Conservation (phyloP, 2,797 vertebrate species). For the Ptychadena robeensis region DNA sequence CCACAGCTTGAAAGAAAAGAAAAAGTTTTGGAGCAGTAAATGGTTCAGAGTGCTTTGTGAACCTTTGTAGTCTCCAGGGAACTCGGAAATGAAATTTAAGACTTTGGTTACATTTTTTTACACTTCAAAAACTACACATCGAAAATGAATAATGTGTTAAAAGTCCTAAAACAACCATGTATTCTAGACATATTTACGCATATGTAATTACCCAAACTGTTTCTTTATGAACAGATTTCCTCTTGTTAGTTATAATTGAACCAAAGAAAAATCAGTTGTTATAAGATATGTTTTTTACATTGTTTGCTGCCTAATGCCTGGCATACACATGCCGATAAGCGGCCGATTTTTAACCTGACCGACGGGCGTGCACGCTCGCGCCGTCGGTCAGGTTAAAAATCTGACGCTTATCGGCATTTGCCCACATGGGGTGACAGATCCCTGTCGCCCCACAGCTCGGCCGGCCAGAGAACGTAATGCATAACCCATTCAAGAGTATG, state of each 20-base stretch:
- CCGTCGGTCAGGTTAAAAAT: too few species aligned
- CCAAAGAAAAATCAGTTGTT: not conserved
- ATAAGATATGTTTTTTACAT: not conserved
- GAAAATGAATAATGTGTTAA: not conserved
- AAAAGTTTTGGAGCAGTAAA: slow-evolving; percentile 13
- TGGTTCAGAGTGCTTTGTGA: not conserved
- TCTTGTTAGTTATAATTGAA: not conserved
- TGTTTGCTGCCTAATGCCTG: not conserved
- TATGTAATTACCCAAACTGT: too few species aligned
- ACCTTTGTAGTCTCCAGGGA: slow-evolving; percentile 13
- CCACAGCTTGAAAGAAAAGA: slow-evolving; percentile 26
- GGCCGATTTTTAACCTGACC: too few species aligned
- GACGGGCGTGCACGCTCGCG: too few species aligned
- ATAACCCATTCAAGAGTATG: too few species aligned
- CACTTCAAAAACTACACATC: not conserved
- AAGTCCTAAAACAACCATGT: too few species aligned
- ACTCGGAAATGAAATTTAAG: slow-evolving; percentile 7
- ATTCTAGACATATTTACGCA: too few species aligned
- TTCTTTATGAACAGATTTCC: not conserved
- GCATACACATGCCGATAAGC: too few species aligned
- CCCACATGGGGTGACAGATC: too few species aligned
- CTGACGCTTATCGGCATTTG: too few species aligned
- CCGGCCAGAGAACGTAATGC: too few species aligned
- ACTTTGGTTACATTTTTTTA: not conserved
- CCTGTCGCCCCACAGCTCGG: too few species aligned